These are phyloP conservation scores for Bombus turneri DNA, from an alignment of 1,140 invertebrate species.

Conservation along the genomic window DNA sequence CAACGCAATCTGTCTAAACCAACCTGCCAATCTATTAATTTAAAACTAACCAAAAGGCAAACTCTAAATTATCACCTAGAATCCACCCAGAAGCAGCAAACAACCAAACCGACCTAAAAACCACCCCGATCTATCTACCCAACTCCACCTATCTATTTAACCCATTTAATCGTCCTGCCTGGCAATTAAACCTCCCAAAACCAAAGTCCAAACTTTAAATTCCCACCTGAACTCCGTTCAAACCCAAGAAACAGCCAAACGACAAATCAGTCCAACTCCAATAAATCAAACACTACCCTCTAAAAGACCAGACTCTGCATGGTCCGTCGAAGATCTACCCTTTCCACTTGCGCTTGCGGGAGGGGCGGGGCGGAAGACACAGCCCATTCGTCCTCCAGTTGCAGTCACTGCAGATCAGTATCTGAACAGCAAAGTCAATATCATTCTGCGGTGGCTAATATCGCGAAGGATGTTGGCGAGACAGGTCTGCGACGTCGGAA, in stretches of 20 bases:
- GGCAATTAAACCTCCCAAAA: neutral
- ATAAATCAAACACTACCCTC: too few species aligned
- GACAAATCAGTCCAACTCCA: too few species aligned
- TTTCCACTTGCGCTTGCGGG: neutral
- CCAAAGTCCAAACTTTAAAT: neutral
- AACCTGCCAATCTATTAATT: neutral
- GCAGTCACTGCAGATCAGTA: neutral
- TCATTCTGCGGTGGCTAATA: neutral
- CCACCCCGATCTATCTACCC: too few species aligned
- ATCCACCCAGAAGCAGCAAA: too few species aligned
- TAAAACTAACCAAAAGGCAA: neutral
- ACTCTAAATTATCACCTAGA: neutral
- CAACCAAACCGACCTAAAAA: too few species aligned
- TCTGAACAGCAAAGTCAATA: constrained; percentile 28
- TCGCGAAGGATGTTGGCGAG: constrained; percentile 5
- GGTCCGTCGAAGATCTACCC: neutral
- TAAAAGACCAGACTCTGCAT: neutral
- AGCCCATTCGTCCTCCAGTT: neutral
- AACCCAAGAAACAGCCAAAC: neutral
- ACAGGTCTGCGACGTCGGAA: neutral
- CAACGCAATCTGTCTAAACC: neutral
- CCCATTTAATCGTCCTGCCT: too few species aligned
- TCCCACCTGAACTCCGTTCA: too few species aligned
- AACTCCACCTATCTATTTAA: neutral
- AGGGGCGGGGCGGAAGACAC: too few species aligned